Evolutionary conservation across 92 coral and sea anemone genomes (phyloP), one percentile per base, ranked within the genome.

Genomic region (Parazoanthus atlanticus): DNA sequence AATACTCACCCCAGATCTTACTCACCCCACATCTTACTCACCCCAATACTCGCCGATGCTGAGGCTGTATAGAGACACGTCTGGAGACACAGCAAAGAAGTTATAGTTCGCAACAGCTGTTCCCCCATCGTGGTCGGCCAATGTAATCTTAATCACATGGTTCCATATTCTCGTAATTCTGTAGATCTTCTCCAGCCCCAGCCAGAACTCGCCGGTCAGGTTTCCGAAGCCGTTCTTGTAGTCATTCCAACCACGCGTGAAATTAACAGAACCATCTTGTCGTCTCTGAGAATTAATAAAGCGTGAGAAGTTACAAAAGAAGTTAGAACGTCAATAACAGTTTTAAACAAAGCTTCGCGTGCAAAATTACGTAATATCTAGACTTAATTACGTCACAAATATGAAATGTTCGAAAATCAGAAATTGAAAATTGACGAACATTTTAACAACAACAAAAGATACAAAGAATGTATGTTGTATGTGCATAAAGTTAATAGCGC

Each of bases 121-220:
- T 7, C 7, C 13, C 33, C 64, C 64, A 13, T 84, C 43, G 26
- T 84, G 54, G 78, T 71, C 87, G 41, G 87, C 70, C n/a, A 84
- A 36, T 26, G 36, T 41, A 8, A 84, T 70, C 66, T 31, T 47
- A 8, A 84, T 66, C 1, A 36, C 40, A 29, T 84, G 78, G 77
- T 84, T 28, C 38, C 38, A 41, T 13, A 70, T 70, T 19, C 78
- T 71, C 8, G 65, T 72, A 26, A 84, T 84, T 28, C 29, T 70
- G 78, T 70, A 84, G 29, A 84, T 70, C 33, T 84, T 84, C 19
- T 84, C 87, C 64, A 84, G 65, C 6, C 87, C 87, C 43, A 84
- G 26, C 87, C 87, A 84, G 32, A 84, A 84, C 87, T 84, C 87
- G 19, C 78, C 87, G 10, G 87, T 84, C 36, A 84, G 43, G 46